These are phyloP conservation scores for Anguilla rostrata DNA, from an alignment of 2,113 vertebrate genomes.

Conservation along the genomic window DNA sequence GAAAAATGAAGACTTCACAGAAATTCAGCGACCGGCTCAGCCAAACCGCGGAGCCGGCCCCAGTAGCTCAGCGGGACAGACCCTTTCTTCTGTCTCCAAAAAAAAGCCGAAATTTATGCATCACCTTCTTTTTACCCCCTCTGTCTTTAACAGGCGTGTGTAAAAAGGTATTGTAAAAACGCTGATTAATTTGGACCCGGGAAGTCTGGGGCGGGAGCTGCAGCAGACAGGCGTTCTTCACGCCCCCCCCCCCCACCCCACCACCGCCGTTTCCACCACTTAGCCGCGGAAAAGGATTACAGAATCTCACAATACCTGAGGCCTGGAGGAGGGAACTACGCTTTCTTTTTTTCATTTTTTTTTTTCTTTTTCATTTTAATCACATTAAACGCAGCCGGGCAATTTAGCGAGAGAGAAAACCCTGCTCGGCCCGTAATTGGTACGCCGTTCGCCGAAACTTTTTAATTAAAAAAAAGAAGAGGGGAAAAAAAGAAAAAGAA, in stretches of 20 bases:
- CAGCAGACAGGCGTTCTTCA: no score
- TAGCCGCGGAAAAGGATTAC: not conserved
- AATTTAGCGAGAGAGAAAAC: not conserved
- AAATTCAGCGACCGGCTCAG: no score
- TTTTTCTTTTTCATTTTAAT: not conserved
- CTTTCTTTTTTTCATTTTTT: not conserved
- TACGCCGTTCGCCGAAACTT: not conserved
- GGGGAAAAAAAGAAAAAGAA: not conserved
- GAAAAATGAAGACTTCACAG: no score
- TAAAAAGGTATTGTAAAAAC: no score
- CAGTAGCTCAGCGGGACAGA: not conserved
- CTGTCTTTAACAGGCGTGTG: no score
- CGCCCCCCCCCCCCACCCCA: no score
- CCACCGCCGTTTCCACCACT: not conserved
- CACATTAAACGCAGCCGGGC: not conserved
- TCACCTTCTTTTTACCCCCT: not conserved
- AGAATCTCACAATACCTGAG: not conserved
- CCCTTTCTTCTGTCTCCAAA: not conserved
- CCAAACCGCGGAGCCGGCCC: no score
- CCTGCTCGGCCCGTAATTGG: not conserved
- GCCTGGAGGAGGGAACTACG: not conserved
- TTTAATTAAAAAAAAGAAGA: not conserved
- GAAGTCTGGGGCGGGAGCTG: no score
- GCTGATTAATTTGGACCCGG: no score
- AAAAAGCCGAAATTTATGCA: not conserved